These are phyloP conservation scores for Poeciliopsis retropinna DNA, from an alignment of 2,113 vertebrate species.

Conservation along the genomic window DNA sequence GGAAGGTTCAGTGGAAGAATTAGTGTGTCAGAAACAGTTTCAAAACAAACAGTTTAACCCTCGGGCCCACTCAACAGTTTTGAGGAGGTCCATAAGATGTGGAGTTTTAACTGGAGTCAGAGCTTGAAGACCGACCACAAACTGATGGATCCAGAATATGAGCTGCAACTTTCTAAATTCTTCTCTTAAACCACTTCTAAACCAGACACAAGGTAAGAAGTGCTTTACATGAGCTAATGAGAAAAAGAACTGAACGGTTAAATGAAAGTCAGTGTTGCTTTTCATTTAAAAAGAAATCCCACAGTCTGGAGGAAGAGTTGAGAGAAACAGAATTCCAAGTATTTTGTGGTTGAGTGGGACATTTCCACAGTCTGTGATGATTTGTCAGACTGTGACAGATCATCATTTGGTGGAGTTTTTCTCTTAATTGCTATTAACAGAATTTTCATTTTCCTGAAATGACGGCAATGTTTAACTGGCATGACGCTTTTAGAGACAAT, in stretches of 20 bases:
- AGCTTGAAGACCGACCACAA: too few relatives aligned
- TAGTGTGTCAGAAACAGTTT: background rate
- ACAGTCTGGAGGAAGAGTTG: background rate
- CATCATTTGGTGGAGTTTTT: background rate
- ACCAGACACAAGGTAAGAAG: background rate
- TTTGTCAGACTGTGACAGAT: too few relatives aligned
- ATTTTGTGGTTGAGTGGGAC: background rate
- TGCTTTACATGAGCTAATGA: background rate
- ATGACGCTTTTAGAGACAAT: slow-evolving; percentile 11
- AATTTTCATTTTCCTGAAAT: background rate
- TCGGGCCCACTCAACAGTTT: background rate
- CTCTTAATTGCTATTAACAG: background rate
- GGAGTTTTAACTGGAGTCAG: background rate
- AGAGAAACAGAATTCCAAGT: background rate
- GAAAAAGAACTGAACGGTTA: background rate
- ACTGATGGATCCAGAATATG: background rate
- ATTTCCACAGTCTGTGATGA: background rate
- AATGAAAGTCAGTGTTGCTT: background rate
- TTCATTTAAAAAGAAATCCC: background rate
- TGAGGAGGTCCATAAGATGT: background rate
- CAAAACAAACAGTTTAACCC: background rate
- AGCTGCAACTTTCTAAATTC: background rate
- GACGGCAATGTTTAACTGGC: background rate
- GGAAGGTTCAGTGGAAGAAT: background rate
- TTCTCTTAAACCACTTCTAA: background rate